A percentile compares a stretch with the other conserved stretches of the same genome.
Evolutionary conservation across 2,888 invertebrate species (phyloP).

Genomic region (Hemithea aestivaria): DNA sequence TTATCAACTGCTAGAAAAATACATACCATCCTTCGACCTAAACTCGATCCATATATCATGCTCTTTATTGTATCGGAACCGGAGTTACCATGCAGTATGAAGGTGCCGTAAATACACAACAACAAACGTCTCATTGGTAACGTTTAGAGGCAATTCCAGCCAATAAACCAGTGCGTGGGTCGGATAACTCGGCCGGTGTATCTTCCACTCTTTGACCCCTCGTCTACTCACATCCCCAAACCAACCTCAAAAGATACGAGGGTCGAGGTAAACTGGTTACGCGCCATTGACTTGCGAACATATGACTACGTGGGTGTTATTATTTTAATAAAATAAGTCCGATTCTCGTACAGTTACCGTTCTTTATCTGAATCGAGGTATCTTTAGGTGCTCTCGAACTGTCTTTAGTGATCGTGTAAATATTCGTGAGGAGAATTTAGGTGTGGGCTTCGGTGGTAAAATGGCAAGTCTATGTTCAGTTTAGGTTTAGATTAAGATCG

Average conservation of each 20-base stretch:
- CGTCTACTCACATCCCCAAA: slow-evolving; percentile 27
- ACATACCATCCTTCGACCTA: slow-evolving; percentile 6
- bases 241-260: slow-evolving; percentile 11
- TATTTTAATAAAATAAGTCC: slow-evolving; percentile 52
- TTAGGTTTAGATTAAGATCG: slow-evolving; percentile 3
- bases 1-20: slow-evolving; percentile 9
- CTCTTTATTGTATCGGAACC: slow-evolving; percentile 56
- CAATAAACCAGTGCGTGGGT: slow-evolving; percentile 75
- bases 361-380: slow-evolving; percentile 18
- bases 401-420: slow-evolving; percentile 24
- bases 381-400: slow-evolving; percentile 19
- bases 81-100: slow-evolving; percentile 45
- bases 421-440: slow-evolving; percentile 13
- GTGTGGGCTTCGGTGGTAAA: slow-evolving; percentile 8
- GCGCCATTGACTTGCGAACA: slow-evolving; percentile 54
- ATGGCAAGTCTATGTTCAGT: not conserved
- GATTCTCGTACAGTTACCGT: slow-evolving; percentile 35
- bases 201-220: slow-evolving; percentile 38
- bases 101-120: slow-evolving; percentile 68
- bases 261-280: slow-evolving; percentile 18
- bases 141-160: slow-evolving; percentile 75
- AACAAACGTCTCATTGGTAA: slow-evolving; percentile 73
- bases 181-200: slow-evolving; percentile 49
- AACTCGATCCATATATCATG: slow-evolving; percentile 49
- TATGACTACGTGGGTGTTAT: slow-evolving; percentile 57